Evolutionary conservation across 2,113 vertebrate species (phyloP).

Genomic region (Baryphthengus martii): DNA sequence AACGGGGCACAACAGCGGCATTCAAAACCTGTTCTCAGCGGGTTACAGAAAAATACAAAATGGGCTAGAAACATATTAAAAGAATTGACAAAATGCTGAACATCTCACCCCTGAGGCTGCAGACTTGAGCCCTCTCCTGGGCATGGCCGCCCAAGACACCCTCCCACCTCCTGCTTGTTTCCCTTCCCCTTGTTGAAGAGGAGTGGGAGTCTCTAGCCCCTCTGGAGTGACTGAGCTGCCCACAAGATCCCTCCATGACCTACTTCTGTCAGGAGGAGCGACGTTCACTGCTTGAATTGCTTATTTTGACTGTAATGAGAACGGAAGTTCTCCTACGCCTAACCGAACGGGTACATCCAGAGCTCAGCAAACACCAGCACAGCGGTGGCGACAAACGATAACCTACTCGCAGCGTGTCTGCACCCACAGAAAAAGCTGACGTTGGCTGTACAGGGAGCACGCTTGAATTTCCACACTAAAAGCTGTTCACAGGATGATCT

Average conservation of each 20-base stretch:
- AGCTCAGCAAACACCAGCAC: background rate
- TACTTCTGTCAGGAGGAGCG: background rate
- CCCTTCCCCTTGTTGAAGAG: background rate
- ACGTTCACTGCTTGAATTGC: background rate
- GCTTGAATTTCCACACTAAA: background rate
- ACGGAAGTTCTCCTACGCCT: background rate
- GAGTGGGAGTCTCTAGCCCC: background rate
- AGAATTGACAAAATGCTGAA: background rate
- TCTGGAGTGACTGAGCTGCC: background rate
- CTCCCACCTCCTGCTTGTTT: background rate
- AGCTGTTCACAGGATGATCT: background rate
- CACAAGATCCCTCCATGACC: background rate
- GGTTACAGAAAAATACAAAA: background rate
- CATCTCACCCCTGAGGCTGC: background rate
- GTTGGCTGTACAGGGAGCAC: background rate
- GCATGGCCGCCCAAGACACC: fast-evolving
- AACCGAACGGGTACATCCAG: fast-evolving
- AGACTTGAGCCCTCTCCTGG: background rate
- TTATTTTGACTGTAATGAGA: background rate
- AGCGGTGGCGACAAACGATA: fast-evolving
- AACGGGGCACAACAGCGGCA: background rate
- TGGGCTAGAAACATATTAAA: background rate
- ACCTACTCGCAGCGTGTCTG: background rate
- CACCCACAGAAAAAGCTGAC: background rate
- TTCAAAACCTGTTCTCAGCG: background rate